Conservation (phyloP, 2,888 invertebrate species). For the Heteromyza rotundicornis region DNA sequence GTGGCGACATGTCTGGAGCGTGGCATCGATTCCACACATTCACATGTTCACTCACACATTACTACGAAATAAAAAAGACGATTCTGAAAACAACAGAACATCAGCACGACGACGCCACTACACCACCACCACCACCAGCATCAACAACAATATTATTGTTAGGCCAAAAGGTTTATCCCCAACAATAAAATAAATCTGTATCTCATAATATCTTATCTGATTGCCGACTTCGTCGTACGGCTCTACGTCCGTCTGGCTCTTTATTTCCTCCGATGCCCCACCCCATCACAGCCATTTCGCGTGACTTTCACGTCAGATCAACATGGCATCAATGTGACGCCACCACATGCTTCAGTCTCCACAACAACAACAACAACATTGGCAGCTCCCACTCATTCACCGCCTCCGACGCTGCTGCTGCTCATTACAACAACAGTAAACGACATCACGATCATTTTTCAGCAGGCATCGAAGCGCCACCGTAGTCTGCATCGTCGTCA, state of each 20-base stretch:
- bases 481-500: too few relatives aligned
- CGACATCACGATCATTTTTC: neutral
- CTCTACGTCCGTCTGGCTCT: neutral
- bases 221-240: neutral
- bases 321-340: constrained; percentile 30
- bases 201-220: neutral
- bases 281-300: neutral
- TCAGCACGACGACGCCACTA: constrained; percentile 11
- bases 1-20: constrained; percentile 57
- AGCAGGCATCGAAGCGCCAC: too few relatives aligned
- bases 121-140: constrained; percentile 15
- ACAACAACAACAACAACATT: constrained; percentile 3
- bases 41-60: constrained; percentile 27
- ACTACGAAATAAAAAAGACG: constrained; percentile 18
- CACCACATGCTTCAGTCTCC: constrained; percentile 24
- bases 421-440: neutral
- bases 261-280: neutral
- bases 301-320: constrained; percentile 13
- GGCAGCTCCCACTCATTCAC: constrained; percentile 7
- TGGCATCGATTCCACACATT: constrained; percentile 36
- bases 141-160: constrained; percentile 6
- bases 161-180: constrained; percentile 12
- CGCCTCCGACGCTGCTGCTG: neutral
- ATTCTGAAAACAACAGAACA: too few relatives aligned
- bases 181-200: neutral